Conservation (phyloP, 2,888 invertebrate genomes). For the Xiphydria camelus region DNA sequence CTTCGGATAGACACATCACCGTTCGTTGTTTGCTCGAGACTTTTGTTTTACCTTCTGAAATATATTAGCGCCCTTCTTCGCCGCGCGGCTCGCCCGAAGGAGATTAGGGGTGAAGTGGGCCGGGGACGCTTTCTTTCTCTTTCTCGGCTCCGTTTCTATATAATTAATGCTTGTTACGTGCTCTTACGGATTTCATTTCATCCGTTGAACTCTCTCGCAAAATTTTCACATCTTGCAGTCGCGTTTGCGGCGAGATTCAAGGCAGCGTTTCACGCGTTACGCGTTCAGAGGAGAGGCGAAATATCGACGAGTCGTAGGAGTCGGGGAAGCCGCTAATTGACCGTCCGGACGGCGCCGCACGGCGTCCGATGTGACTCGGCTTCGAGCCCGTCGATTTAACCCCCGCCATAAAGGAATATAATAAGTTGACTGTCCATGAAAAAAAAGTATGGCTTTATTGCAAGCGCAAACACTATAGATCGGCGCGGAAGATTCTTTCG, state of each 20-base stretch:
- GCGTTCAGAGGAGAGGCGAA: slow-evolving; percentile 36
- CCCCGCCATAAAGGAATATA: slow-evolving; percentile 27
- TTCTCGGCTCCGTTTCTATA: too few species aligned
- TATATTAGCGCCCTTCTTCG: slow-evolving; percentile 45
- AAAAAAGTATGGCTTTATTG: slow-evolving; percentile 10
- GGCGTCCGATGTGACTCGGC: slow-evolving; percentile 16
- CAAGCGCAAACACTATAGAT: slow-evolving; percentile 12
- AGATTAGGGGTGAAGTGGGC: not conserved
- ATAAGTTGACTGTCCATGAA: slow-evolving; percentile 21
- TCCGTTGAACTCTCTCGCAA: too few species aligned
- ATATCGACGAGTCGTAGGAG: slow-evolving; percentile 54
- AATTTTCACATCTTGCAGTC: too few species aligned
- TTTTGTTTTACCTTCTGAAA: slow-evolving; percentile 51
- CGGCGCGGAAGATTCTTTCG: not conserved
- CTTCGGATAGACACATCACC: slow-evolving; percentile 54
- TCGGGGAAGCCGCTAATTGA: slow-evolving; percentile 56
- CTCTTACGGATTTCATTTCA: too few species aligned
- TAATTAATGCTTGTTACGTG: too few species aligned
- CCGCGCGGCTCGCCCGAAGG: not conserved
- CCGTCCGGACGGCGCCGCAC: slow-evolving; percentile 47
- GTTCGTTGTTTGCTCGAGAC: slow-evolving; percentile 49
- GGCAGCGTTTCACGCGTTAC: too few species aligned
- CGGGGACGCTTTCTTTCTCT: too few species aligned
- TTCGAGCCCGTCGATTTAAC: slow-evolving; percentile 21
- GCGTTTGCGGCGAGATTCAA: too few species aligned